Conservation (phyloP, 2,797 vertebrate genomes). For the Chrysocyon brachyurus region DNA sequence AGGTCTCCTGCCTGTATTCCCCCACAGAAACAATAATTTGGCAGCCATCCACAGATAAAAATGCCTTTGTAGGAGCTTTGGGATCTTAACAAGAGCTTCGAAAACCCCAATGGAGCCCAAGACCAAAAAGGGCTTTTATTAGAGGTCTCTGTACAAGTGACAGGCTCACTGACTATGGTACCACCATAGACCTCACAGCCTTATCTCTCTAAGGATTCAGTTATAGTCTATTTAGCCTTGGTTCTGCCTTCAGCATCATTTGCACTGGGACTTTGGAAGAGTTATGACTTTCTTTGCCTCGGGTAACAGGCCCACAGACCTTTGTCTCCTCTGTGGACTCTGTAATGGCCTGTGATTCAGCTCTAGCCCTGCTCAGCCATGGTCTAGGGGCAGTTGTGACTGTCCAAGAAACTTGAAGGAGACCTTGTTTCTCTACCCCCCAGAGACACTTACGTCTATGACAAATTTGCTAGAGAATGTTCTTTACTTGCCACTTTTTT, state of each 20-base stretch:
- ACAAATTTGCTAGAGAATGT: neutral
- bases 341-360: neutral
- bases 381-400: neutral
- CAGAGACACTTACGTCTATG: neutral
- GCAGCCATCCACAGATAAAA: neutral
- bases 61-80: neutral
- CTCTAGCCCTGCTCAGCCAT: neutral
- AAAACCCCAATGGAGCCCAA: neutral
- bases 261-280: neutral
- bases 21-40: neutral
- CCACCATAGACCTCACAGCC: neutral
- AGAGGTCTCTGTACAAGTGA: neutral
- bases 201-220: neutral
- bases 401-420: neutral
- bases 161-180: neutral
- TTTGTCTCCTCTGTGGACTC: neutral
- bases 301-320: neutral
- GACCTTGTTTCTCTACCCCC: no score
- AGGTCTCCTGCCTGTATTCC: neutral
- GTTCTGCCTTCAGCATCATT: neutral
- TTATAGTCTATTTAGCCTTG: neutral
- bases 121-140: neutral
- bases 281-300: neutral
- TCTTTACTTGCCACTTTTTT: neutral
- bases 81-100: neutral